Evolutionary conservation across 2,113 vertebrate species (phyloP).

Genomic region (Ovibos moschatus): DNA sequence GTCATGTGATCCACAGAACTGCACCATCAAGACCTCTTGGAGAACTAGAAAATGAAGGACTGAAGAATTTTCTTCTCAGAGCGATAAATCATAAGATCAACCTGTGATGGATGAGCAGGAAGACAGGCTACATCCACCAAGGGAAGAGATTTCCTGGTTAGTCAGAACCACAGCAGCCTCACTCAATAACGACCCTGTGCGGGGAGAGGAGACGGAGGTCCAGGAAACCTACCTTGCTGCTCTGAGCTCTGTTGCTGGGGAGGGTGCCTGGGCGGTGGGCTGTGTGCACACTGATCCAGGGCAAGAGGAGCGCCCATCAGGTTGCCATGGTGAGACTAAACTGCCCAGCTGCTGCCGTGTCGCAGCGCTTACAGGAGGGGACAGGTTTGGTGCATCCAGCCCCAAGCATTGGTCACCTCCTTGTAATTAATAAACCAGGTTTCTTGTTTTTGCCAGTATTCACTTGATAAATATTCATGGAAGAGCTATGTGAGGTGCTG

Average conservation of each 20-base stretch:
- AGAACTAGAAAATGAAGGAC: not conserved
- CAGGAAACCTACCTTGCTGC: no score
- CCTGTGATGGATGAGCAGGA: not conserved
- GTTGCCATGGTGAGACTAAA: not conserved
- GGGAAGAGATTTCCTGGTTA: not conserved
- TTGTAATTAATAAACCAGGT: not conserved
- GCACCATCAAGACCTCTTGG: not conserved
- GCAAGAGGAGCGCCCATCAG: not conserved
- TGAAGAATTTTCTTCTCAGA: not conserved
- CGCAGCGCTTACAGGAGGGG: not conserved
- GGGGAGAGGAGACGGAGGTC: not conserved
- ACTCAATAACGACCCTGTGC: not conserved
- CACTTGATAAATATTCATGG: not conserved
- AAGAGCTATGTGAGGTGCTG: not conserved
- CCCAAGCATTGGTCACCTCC: not conserved
- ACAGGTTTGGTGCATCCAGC: not conserved
- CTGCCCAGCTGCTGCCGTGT: fast-evolving
- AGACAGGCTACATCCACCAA: not conserved
- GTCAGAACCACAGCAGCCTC: not conserved
- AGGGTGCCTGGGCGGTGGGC: not conserved
- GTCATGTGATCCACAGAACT: no score
- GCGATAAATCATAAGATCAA: not conserved
- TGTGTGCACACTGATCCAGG: fast-evolving
- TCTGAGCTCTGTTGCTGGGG: not conserved
- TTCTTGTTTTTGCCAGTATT: not conserved